Conservation (phyloP, 2,888 invertebrate genomes). For the Epinotia nisella region DNA sequence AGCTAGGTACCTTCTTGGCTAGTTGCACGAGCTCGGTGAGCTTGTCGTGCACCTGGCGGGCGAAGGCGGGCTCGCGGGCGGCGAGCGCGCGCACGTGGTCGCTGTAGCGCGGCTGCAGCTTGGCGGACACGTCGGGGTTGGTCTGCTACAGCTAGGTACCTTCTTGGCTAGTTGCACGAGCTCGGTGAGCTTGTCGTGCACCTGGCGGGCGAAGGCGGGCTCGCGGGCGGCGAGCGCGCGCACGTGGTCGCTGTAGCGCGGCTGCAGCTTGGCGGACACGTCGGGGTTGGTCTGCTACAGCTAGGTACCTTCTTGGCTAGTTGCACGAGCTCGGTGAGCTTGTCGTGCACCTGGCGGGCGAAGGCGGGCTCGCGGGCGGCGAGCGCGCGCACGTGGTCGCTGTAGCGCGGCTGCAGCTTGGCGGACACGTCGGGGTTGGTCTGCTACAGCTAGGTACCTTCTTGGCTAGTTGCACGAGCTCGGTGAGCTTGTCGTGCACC, state of each 20-base stretch:
- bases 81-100: slow-evolving; percentile 93
- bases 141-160: neutral
- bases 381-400: slow-evolving; percentile 92
- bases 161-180: slow-evolving; percentile 91
- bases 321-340: slow-evolving; percentile 9
- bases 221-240: slow-evolving; percentile 14
- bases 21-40: slow-evolving; percentile 23
- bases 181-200: slow-evolving; percentile 90
- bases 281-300: neutral
- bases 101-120: slow-evolving; percentile 93
- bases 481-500: slow-evolving; percentile 92
- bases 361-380: slow-evolving; percentile 78
- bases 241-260: slow-evolving; percentile 71
- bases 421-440: no score
- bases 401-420: slow-evolving; percentile 91
- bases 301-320: slow-evolving; percentile 2
- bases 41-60: slow-evolving; percentile 9
- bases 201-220: slow-evolving; percentile 21
- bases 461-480: slow-evolving; percentile 94
- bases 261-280: slow-evolving; percentile 15
- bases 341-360: slow-evolving; percentile 6
- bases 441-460: slow-evolving; percentile 54
- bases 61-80: slow-evolving; percentile 63
- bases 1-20: slow-evolving; percentile 8
- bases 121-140: neutral